Base-by-base conservation (phyloP, 2,797 vertebrate genomes). In the Lithobates sylvaticus region DNA sequence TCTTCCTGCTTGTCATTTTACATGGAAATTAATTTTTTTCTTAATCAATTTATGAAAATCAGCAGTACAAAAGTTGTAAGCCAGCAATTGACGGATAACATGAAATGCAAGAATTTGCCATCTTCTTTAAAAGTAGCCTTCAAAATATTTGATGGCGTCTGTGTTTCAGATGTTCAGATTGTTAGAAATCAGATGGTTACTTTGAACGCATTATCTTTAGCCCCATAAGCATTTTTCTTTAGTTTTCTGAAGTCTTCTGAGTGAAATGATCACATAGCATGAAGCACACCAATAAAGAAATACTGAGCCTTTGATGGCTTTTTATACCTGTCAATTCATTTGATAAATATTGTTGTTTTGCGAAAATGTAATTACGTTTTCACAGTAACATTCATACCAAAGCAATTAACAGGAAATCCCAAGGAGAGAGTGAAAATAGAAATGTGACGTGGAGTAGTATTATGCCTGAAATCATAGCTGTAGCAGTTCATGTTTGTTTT, bases 301-400 rank as follows among this genome's bases (percentile, higher is more conserved):
- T 42, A 18, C 44, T 65, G 26, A 67, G 27, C 32, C 42, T 44
- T 70, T 34, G 23, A 68, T 76, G 70, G 74, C 75, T 77, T 84
- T 39, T 84, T 84, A 69, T 75, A 84, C 75, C 47, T 84, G 65
- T 74, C 71, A 58, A 29, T 71, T 69, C 75, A 77, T 84, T 75
- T 78, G 74, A 84, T 78, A 78, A 84, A 84, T 27, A 78, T 68
- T 72, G 83, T 29, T 61, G 76, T 68, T 29, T 29, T 72, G 68
- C 44, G 77, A 70, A 84, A 84, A 84, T 78, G 21, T 84, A 84
- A 84, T 84, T 84, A 84, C 12, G 54, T 47, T 84, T 74, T n/a
- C 69, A 75, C 76, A 75, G 58, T 58, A 74, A 85, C 47, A 44
- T 75, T 67, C 75, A 27, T 75, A 85, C 74, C 65, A 77, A 79